Evolutionary conservation across 2,888 invertebrate genomes (phyloP).

Genomic region (Leistus spinibarbis): DNA sequence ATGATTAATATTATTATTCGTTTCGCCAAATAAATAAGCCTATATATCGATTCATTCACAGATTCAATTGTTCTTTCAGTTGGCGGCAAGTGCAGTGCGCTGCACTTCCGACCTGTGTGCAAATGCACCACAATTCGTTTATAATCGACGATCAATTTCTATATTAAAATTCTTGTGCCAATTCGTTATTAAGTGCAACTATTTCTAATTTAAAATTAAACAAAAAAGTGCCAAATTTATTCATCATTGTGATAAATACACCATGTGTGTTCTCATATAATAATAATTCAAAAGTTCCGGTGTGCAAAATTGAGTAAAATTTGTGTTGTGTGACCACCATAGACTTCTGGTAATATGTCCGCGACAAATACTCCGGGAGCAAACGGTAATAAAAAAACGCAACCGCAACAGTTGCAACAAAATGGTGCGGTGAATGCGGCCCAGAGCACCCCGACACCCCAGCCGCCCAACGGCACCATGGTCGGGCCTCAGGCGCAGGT

Average conservation of each 20-base stretch:
- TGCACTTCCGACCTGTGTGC: constrained; percentile 20
- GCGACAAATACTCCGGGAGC: not conserved
- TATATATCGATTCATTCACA: too few species aligned
- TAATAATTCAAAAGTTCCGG: not conserved
- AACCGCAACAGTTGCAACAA: not conserved
- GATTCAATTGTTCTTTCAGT: constrained; percentile 27
- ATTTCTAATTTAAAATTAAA: constrained; percentile 1
- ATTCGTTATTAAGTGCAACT: constrained; percentile 33
- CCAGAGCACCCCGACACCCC: constrained; percentile 13
- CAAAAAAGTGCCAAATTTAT: constrained; percentile 26
- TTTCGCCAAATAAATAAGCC: too few species aligned
- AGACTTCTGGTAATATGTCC: constrained; percentile 27
- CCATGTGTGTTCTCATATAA: not conserved
- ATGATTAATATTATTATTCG: not conserved
- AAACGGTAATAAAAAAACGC: constrained; percentile 15
- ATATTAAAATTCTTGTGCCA: constrained; percentile 20
- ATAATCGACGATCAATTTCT: constrained; percentile 2
- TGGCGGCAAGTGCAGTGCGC: constrained; percentile 19
- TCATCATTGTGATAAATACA: not conserved
- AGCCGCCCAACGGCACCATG: constrained; percentile 3
- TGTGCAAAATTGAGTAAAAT: too few species aligned
- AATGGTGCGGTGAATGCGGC: constrained; percentile 10
- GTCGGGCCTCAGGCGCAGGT: not conserved
- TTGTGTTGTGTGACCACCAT: too few species aligned
- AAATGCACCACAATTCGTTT: constrained; percentile 14